Base-by-base conservation (phyloP, 2,888 invertebrate genomes). In the Noctua fimbriata region DNA sequence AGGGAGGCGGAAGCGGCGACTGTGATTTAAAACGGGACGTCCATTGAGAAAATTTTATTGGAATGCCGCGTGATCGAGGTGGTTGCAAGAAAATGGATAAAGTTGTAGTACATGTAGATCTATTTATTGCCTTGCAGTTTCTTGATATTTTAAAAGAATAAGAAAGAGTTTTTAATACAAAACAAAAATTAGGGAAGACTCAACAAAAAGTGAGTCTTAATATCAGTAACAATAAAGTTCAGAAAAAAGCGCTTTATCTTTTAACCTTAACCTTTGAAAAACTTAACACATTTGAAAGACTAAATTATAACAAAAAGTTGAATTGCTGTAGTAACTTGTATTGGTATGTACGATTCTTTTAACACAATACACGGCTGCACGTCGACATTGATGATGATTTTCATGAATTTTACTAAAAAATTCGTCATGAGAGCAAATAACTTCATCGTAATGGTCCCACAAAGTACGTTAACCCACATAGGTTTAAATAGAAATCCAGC, bases 1-100 rank as follows among this genome's bases (percentile, higher is more conserved):
- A 84, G 63, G 79, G 67, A 73, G 63, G 69, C 41, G 67, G 82
- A 76, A 80, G 81, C 75, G 44, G 63, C 32, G 76, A 32, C 74
- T 71, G 82, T 84, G 83, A 89, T 89, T 89, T 87, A 89, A 83
- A 81, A 79, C 60, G 76, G 78, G 71, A 52, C 69, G 83, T 79
- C 83, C 81, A 84, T 83, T 87, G 77, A 83, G 81, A 80, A 55
- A 41, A 69, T 81, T 81, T 84, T 88, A 84, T 83, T 79, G 73
- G 55, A 79, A 80, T 66, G 79, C 32, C 47, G 52, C 67, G 66
- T 76, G 70, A 73, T 79, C 65, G 70, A 41, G 32, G 69, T 79
- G 65, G 74, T 74, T 76, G 58, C 58, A 71, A 69, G 81, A 66
- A 79, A 88, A 82, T 77, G 65, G 36, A 73, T 79, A 52, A 28